Percentiles rank a stretch among this genome's conserved stretches.
Evolutionary conservation across 2,888 invertebrate genomes (phyloP).

Genomic region (Euspilapteryx auroguttella): DNA sequence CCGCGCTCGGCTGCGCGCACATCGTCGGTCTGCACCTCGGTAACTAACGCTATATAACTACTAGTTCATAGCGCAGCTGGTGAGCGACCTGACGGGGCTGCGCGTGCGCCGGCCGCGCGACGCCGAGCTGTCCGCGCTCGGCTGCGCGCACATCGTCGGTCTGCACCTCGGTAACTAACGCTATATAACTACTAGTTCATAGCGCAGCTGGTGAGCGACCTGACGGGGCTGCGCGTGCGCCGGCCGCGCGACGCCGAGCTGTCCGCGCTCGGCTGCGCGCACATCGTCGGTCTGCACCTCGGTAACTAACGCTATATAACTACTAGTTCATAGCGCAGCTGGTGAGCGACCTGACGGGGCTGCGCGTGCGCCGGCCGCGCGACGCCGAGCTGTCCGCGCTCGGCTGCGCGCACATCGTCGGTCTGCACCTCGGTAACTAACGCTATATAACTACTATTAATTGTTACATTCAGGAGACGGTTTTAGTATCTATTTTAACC

Average conservation of each 20-base stretch:
- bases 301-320: slow-evolving; percentile 37
- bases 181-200: slow-evolving; percentile 67
- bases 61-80: slow-evolving; percentile 67
- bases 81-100: slow-evolving; percentile 36
- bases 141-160: slow-evolving; percentile 85
- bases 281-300: slow-evolving; percentile 74
- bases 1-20: slow-evolving; percentile 83
- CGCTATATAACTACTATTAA: neutral
- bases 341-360: slow-evolving; percentile 71
- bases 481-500: too few species aligned
- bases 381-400: slow-evolving; percentile 72
- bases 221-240: slow-evolving; percentile 70
- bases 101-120: slow-evolving; percentile 73
- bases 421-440: slow-evolving; percentile 70
- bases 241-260: slow-evolving; percentile 75
- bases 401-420: slow-evolving; percentile 80
- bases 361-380: slow-evolving; percentile 66
- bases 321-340: slow-evolving; percentile 80
- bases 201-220: slow-evolving; percentile 20
- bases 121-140: slow-evolving; percentile 82
- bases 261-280: slow-evolving; percentile 84
- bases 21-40: slow-evolving; percentile 77
- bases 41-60: slow-evolving; percentile 25
- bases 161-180: slow-evolving; percentile 62
- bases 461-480: neutral